Evolutionary conservation across 2,113 vertebrate species (phyloP), one percentile per base, ranked within the genome.

Genomic region (Perognathus longimembris): DNA sequence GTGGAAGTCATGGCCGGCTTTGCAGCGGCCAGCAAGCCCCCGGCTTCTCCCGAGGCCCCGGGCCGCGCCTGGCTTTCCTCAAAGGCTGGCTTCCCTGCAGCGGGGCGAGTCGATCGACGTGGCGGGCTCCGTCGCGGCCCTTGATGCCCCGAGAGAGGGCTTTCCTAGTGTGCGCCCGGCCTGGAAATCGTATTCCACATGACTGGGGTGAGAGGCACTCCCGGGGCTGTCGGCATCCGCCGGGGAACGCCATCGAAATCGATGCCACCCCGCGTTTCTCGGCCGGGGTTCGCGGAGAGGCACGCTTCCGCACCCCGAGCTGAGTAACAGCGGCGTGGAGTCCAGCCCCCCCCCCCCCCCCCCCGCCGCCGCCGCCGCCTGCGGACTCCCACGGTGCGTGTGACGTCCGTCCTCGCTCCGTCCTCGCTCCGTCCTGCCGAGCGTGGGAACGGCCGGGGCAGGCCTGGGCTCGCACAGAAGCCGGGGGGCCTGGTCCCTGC

Each of bases 301-400:
- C 73, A 24, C 77, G 11, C 77, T 88, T 85, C 30, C 7, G 66
- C 79, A 82, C 17, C 11, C 61, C 28, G 42, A 88, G 26, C 45
- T n/a, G n/a, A n/a, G n/a, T n/a, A n/a, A n/a, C n/a, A n/a, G n/a
- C n/a, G n/a, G n/a, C n/a, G n/a, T n/a, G n/a, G n/a, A n/a, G n/a
- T n/a, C n/a, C n/a, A n/a, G n/a, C n/a, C n/a, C n/a, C n/a, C n/a
- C n/a, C 22, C 21, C 30, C n/a, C n/a, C n/a, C n/a, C n/a, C n/a
- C n/a, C 22, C 21, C 30, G 34, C 32, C 42, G 2, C 21, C 30
- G 26, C 34, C 36, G 2, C n/a, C 30, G 64, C 6, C 30, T n/a
- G 86, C 7, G 0, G 18, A 7, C 30, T 7, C 57, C 32, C 61
- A 4, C 8, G 3, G 0, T 7, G 0, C 4, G 40, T 0, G 12